These are phyloP conservation scores for Shinisaurus crocodilurus DNA, from an alignment of 2,113 vertebrate species.

Conservation along the genomic window DNA sequence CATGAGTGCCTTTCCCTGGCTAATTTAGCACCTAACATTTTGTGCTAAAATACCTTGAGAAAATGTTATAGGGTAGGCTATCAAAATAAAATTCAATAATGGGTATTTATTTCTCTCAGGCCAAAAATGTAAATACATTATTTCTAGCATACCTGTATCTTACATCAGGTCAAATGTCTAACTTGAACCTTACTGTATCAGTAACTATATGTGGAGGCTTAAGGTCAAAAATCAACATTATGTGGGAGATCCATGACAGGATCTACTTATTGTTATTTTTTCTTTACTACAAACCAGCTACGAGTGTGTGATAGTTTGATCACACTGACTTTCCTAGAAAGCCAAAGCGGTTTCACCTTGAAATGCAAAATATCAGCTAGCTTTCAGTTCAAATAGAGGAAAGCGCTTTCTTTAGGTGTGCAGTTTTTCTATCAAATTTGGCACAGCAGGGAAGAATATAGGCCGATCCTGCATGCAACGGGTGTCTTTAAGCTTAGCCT, in stretches of 20 bases:
- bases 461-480: neutral
- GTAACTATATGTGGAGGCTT: no score
- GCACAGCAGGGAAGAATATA: neutral
- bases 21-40: slow-evolving; percentile 15
- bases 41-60: neutral
- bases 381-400: neutral
- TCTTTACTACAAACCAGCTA: no score
- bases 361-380: neutral
- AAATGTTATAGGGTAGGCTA: neutral
- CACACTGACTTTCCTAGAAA: no score
- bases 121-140: neutral
- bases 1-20: neutral
- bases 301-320: no score
- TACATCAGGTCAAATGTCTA: neutral
- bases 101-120: neutral
- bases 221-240: no score
- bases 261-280: no score
- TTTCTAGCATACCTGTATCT: no score
- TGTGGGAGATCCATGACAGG: no score
- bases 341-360: neutral
- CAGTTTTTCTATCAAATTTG: neutral
- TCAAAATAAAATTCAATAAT: neutral
- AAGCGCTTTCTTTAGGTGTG: neutral
- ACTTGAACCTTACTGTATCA: no score
- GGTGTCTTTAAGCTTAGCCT: neutral